Percentiles rank a stretch among this genome's conserved stretches.
These are phyloP conservation scores for Garrulus glandarius DNA, from an alignment of 2,797 vertebrate species.

Conservation along the genomic window DNA sequence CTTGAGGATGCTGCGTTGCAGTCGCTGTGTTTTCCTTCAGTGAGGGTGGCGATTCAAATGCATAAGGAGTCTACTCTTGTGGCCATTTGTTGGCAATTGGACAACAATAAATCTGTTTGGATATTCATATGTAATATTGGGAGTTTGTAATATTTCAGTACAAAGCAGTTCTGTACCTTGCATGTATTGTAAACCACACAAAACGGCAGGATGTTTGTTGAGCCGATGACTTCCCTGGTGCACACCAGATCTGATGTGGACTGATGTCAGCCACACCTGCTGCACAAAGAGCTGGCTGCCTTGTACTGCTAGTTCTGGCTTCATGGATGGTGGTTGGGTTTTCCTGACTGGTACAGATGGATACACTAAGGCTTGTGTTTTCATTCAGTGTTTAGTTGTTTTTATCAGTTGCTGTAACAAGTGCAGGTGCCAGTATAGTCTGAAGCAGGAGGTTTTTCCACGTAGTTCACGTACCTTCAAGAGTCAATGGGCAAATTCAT, in stretches of 20 bases:
- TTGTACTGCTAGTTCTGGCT: rapidly evolving
- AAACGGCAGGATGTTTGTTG: not conserved
- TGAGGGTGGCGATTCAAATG: not conserved
- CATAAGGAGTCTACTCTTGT: not conserved
- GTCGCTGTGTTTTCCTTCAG: not conserved
- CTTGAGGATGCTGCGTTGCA: not conserved
- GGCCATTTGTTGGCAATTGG: not conserved
- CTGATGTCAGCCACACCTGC: rapidly evolving
- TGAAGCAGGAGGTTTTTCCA: not conserved
- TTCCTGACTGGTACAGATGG: not conserved
- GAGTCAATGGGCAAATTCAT: not conserved
- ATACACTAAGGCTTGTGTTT: not conserved
- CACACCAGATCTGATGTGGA: rapidly evolving
- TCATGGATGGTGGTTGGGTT: rapidly evolving
- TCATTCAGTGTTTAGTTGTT: not conserved
- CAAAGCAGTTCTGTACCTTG: not conserved
- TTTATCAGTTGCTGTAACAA: not conserved
- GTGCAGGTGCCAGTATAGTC: no score
- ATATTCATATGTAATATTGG: not conserved
- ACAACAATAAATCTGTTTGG: not conserved
- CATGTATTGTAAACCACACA: not conserved
- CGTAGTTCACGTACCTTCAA: not conserved
- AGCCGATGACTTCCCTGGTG: no score
- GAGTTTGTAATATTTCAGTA: not conserved
- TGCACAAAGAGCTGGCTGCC: rapidly evolving